phyloP scores from a whole-genome alignment of 2,113 vertebrate species.

The Myiagra hebetior region DNA sequence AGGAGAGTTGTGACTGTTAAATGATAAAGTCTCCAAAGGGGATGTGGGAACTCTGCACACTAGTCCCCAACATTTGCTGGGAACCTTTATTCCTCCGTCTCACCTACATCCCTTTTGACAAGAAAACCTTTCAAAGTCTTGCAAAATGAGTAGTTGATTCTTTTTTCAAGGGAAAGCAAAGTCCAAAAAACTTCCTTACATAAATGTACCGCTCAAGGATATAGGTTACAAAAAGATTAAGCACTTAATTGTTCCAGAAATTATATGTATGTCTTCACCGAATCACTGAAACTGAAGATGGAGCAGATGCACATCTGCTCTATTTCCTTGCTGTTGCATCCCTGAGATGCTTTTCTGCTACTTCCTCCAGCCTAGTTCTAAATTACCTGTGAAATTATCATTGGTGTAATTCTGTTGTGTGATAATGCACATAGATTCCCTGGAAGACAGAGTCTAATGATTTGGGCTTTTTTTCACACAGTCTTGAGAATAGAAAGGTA shows the following conservation, averaged over 20 bases:
- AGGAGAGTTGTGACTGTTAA: constrained; percentile 43
- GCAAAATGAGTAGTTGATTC: neutral
- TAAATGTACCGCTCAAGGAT: neutral
- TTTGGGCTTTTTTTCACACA: neutral
- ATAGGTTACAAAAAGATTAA: neutral
- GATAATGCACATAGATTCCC: neutral
- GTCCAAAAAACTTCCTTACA: neutral
- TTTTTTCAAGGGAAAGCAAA: neutral
- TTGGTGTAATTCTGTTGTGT: neutral
- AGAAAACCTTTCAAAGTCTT: neutral
- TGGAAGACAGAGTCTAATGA: neutral
- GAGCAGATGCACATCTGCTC: neutral
- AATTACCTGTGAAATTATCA: constrained; percentile 44
- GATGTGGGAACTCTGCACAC: neutral
- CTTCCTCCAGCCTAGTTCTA: neutral
- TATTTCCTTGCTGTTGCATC: neutral
- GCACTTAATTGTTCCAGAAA: neutral
- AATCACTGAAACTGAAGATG: neutral
- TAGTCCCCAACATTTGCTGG: constrained; percentile 20
- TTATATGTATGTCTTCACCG: neutral
- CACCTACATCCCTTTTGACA: neutral
- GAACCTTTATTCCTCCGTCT: constrained; percentile 12
- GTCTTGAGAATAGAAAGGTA: neutral
- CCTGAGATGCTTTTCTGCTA: neutral
- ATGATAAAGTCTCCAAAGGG: constrained; percentile 48